Base-by-base conservation (phyloP, 2,797 vertebrate genomes). In the Monodelphis domestica region DNA sequence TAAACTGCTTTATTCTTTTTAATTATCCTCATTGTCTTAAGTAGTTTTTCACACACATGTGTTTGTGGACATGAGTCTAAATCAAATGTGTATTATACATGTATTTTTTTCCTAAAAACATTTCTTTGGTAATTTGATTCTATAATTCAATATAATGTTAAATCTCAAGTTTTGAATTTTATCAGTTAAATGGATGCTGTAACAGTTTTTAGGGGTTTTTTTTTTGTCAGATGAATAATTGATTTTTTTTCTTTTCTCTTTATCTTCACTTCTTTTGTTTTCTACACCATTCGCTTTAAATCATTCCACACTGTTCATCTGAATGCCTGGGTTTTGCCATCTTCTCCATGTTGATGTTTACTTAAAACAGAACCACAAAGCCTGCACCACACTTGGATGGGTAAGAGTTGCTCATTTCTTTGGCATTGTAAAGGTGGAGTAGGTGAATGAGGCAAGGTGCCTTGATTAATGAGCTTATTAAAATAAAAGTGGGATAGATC, bases 371-470 rank as follows among this genome's bases (percentile, higher is more conserved):
- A 98, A 99, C 99, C 95, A 99, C 99, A 88, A 99, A 99, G 98
- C 99, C 98, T 94, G 99, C 99, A 53, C 99, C 99, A 93, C 99
- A 99, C 97, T 99, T 99, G 0, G 99, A 99, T 96, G 99, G 99
- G 99, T 99, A 99, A 98, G 98, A 95, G 45, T 89, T 53, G 0
- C 17, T 12, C 0, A 0, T 93, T 63, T 92, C 92, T 55, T 5
- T 90, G 53, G 45, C 9, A 45, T 45, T 78, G 29, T 45, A 78
- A 78, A 78, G n/a, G 6, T 70, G 63, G 59, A 89, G 89, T 4
- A 70, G n/a, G n/a, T 45, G 33, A 54, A 84, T 84, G 63, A n/a
- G n/a, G n/a, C n/a, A n/a, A 89, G 88, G 90, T 33, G 45, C 21
- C 14, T 38, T 45, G 63, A 63, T 30, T 63, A 12, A 30, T 63